Percentiles rank a stretch among this genome's conserved stretches.
Conservation (phyloP, 2,113 vertebrate species). For the Mystacornis crossleyi region DNA sequence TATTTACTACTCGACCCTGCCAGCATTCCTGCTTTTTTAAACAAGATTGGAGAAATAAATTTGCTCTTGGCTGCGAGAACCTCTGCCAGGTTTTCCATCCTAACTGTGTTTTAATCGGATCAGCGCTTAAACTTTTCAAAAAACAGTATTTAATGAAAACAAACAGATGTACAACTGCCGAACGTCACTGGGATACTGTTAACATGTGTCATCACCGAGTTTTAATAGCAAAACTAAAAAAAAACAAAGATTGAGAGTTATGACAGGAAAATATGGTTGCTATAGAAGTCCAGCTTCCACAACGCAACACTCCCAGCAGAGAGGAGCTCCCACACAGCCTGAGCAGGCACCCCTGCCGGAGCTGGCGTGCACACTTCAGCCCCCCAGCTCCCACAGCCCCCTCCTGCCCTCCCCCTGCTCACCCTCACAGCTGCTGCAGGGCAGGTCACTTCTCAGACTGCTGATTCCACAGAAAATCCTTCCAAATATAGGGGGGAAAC, state of each 20-base stretch:
- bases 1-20: conserved; percentile 33
- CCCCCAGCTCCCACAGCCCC: background rate
- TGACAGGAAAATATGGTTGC: conserved; percentile 2
- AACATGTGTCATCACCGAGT: conserved; percentile 27
- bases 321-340: background rate
- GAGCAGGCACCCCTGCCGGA: fast-evolving
- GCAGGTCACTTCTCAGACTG: background rate
- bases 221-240: conserved; percentile 35
- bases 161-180: conserved; percentile 28
- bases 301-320: background rate
- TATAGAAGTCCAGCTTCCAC: conserved; percentile 8
- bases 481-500: fast-evolving
- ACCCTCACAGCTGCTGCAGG: background rate
- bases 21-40: background rate
- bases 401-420: background rate
- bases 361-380: fast-evolving
- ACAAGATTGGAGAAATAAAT: conserved; percentile 46
- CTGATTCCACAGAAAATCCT: background rate
- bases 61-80: conserved; percentile 7
- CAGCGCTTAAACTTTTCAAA: conserved; percentile 24
- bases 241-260: background rate
- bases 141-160: conserved; percentile 37
- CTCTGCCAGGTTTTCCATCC: conserved; percentile 35
- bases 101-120: conserved; percentile 16
- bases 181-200: background rate